Evolutionary conservation across 1,140 invertebrate species (phyloP), one percentile per base, ranked within the genome.

Genomic region (Trinorchestia longiramus): DNA sequence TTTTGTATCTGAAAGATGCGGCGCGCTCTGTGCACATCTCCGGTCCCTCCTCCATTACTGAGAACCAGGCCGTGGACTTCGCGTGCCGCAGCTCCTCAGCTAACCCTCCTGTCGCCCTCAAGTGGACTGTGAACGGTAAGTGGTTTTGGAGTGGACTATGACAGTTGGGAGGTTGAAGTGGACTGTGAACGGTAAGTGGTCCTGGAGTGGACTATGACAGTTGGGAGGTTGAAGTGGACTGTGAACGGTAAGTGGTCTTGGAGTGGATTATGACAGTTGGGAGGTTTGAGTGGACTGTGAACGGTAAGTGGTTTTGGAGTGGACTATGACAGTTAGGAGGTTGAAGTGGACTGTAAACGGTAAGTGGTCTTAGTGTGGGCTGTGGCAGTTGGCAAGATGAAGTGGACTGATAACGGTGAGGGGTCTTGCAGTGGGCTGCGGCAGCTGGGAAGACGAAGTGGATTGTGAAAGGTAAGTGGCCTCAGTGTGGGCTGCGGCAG

Each of bases 61-160:
- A 94, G 92, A 44, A 94, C 41, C 92, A 94, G 44, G 43, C 43
- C 3, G 92, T 94, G 92, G 92, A 94, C 92, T 94, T 94, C 43
- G 42, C 23, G 19, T 92, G 90, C 43, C 41, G 90, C 19, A 92
- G 90, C 90, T 42, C 90, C 90, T 42, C 90, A 11, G 90, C 90
- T 42, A 92, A 92, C 43, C 90, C 90, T 42, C 90, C 90, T 43
- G 90, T 92, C 1, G 41, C 90, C 41, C 40, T 45, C 8, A 94
- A 47, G 43, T 94, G 92, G 92, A 94, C 92, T 28, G 92, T 94
- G 1, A 94, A 94, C 43, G 92, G 92, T 94, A 44, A 47, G 92
- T 45, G 43, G 23, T 11, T 15, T 77, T 15, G 62, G 3, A 36
- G 47, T 53, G 62, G 62, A 36, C 62, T 77, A 28, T 77, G 62